phyloP scores from a whole-genome alignment of 1,140 invertebrate genomes.

The Papilio glaucus region DNA sequence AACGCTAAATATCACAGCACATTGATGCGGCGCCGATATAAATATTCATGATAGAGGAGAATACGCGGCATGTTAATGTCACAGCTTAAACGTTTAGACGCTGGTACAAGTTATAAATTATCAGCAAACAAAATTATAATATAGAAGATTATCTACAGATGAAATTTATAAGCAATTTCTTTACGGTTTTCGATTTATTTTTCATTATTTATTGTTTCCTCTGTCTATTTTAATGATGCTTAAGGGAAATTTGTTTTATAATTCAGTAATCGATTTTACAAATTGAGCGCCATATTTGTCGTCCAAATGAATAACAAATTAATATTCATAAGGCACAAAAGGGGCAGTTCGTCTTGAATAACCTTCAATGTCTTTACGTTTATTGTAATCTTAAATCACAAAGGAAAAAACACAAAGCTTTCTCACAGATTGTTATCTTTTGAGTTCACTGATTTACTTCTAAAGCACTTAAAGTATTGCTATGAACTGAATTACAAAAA shows the following conservation, averaged over 20 bases:
- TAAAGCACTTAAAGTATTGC: background rate
- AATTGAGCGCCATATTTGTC: slow-evolving; percentile 17
- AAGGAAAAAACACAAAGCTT: slow-evolving; percentile 15
- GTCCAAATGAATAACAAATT: slow-evolving; percentile 12
- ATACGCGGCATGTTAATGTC: slow-evolving; percentile 71
- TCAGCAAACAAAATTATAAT: slow-evolving; percentile 4
- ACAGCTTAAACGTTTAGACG: slow-evolving; percentile 60
- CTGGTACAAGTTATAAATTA: slow-evolving; percentile 46
- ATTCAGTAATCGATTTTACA: background rate
- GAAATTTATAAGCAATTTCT: background rate
- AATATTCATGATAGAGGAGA: slow-evolving; percentile 76
- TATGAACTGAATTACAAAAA: background rate
- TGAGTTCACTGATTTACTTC: background rate
- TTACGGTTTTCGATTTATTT: background rate
- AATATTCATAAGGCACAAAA: slow-evolving; percentile 10
- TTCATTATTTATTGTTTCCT: background rate
- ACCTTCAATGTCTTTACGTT: slow-evolving; percentile 18
- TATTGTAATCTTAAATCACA: slow-evolving; percentile 4
- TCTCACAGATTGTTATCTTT: slow-evolving; percentile 12
- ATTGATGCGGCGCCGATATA: slow-evolving; percentile 66
- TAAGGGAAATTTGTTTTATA: background rate
- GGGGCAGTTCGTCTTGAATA: background rate
- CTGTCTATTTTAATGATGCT: background rate
- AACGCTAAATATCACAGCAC: slow-evolving; percentile 58
- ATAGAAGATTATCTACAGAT: background rate